These are phyloP conservation scores for Chaenodraco wilsoni DNA, from an alignment of 2,797 vertebrate species.

Conservation along the genomic window DNA sequence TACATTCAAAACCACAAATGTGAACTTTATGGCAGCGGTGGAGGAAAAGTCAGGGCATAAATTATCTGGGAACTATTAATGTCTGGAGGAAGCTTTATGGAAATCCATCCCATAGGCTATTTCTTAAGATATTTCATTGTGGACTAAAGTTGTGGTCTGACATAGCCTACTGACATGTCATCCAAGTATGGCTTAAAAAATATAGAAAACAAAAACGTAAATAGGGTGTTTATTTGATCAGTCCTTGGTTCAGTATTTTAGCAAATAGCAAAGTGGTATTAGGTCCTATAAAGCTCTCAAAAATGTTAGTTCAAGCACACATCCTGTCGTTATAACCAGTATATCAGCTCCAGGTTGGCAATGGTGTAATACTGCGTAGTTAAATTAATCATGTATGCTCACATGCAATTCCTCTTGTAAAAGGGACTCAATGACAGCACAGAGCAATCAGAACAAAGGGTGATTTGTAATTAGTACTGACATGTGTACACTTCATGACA, in stretches of 20 bases:
- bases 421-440: slow-evolving; percentile 10
- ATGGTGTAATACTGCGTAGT: background rate
- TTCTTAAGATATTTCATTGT: background rate
- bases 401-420: slow-evolving; percentile 17
- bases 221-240: slow-evolving; percentile 20
- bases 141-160: background rate
- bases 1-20: background rate
- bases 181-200: background rate
- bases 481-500: slow-evolving; percentile 7
- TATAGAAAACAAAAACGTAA: background rate
- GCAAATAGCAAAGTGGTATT: slow-evolving; percentile 3
- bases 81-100: background rate
- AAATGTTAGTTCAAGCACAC: slow-evolving; percentile 39
- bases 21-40: background rate
- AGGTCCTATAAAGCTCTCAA: background rate
- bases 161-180: background rate
- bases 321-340: slow-evolving; percentile 32
- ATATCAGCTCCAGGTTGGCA: slow-evolving; percentile 22
- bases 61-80: background rate
- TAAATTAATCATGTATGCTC: slow-evolving; percentile 7
- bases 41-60: background rate
- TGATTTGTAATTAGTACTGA: slow-evolving; percentile 23
- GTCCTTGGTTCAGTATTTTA: slow-evolving; percentile 1
- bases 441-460: slow-evolving; percentile 11
- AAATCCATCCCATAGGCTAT: background rate